Evolutionary conservation across 2,888 invertebrate species (phyloP).

Genomic region (Nephrotoma guestfalica): DNA sequence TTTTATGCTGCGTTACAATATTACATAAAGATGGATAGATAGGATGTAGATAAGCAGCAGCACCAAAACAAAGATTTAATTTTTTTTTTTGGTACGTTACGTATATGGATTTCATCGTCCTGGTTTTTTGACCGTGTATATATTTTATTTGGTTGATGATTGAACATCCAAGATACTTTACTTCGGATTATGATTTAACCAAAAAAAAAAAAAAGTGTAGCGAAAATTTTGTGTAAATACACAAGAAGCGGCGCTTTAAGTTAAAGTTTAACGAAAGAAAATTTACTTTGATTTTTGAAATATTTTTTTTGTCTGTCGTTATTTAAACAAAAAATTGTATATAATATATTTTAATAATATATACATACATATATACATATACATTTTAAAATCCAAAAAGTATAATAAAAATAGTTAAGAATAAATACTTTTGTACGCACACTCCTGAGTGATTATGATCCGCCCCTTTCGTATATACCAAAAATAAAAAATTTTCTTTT

Average conservation of each 20-base stretch:
- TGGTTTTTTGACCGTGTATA: not conserved
- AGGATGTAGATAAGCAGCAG: not conserved
- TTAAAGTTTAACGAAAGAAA: not conserved
- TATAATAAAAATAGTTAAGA: not conserved
- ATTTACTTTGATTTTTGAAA: not conserved
- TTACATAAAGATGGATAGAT: not conserved
- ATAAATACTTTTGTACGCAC: not conserved
- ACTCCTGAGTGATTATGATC: not conserved
- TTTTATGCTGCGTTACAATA: not conserved
- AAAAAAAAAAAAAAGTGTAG: not conserved
- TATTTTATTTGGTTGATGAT: not conserved
- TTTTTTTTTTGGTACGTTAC: not conserved
- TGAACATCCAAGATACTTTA: not conserved
- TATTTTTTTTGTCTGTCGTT: not conserved
- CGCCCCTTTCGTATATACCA: constrained; percentile 1
- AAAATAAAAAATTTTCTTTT: not conserved
- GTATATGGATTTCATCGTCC: not conserved
- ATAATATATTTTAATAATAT: not conserved
- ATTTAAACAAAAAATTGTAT: not conserved
- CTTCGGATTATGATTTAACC: not conserved
- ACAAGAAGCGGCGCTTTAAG: not conserved
- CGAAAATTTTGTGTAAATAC: not conserved
- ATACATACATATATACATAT: not conserved
- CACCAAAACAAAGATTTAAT: not conserved
- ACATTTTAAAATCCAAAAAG: not conserved